A percentile compares a stretch with the other conserved stretches of the same genome.
Evolutionary conservation across 1,140 invertebrate genomes (phyloP).

Genomic region (Drosophila bocqueti): DNA sequence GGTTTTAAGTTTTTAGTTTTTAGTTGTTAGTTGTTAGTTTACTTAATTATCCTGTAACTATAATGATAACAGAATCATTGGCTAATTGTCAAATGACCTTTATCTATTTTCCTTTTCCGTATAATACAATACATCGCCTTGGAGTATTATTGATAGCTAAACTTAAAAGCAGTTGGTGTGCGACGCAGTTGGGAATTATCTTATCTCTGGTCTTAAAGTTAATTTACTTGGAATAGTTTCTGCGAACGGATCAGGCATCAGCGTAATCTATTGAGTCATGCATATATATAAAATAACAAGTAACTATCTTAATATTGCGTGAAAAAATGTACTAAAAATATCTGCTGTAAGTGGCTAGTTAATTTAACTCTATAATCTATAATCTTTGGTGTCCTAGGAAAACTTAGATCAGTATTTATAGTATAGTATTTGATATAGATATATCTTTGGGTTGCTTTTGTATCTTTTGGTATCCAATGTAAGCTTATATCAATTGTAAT

Average conservation of each 20-base stretch:
- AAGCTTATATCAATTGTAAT: too few species aligned
- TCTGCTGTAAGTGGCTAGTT: not conserved
- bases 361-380: too few species aligned
- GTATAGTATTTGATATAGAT: too few species aligned
- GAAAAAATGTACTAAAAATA: not conserved
- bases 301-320: not conserved
- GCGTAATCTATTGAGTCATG: slow-evolving; percentile 38
- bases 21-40: too few species aligned
- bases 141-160: not conserved
- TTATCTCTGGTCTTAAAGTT: slow-evolving; percentile 19
- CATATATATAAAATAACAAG: not conserved
- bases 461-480: too few species aligned
- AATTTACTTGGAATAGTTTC: slow-evolving; percentile 1
- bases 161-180: not conserved
- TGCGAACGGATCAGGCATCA: slow-evolving; percentile 8
- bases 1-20: too few species aligned
- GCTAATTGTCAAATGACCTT: not conserved
- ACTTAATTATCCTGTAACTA: not conserved
- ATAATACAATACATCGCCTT: not conserved
- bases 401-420: too few species aligned
- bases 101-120: not conserved
- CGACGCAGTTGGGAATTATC: slow-evolving; percentile 23
- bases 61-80: not conserved
- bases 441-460: too few species aligned
- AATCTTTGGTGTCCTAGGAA: too few species aligned